Evolutionary conservation across 2,797 vertebrate species (phyloP).

Genomic region (Phrynocephalus vlangalii): DNA sequence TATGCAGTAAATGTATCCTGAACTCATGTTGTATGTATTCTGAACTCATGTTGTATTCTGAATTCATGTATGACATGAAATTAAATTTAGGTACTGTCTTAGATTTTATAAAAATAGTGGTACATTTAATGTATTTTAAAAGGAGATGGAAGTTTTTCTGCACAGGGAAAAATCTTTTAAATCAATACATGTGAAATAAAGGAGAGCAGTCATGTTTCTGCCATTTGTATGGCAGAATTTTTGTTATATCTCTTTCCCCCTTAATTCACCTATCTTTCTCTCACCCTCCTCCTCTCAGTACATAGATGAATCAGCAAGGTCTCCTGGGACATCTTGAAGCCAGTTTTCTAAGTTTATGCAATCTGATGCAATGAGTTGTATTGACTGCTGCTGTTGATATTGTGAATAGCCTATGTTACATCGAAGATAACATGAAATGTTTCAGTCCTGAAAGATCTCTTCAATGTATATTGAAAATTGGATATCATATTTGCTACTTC

Average conservation of each 20-base stretch:
- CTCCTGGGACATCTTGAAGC: slow-evolving; percentile 63
- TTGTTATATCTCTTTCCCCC: too few species aligned
- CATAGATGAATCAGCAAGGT: slow-evolving; percentile 64
- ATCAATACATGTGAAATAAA: background rate
- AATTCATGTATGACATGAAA: too few species aligned
- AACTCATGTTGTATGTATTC: too few species aligned
- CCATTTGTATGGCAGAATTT: background rate
- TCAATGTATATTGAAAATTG: background rate
- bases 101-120: background rate
- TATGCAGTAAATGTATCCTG: too few species aligned
- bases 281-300: slow-evolving; percentile 51
- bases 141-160: background rate
- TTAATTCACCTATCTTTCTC: slow-evolving; percentile 25
- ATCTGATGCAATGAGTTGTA: slow-evolving; percentile 60
- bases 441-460: background rate
- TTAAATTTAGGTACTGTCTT: background rate
- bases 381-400: slow-evolving; percentile 63
- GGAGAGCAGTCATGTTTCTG: background rate
- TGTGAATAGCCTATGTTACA: slow-evolving; percentile 65
- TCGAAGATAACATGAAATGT: slow-evolving; percentile 49
- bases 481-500: background rate
- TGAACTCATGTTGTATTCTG: too few species aligned
- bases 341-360: slow-evolving; percentile 57
- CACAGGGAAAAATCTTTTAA: background rate
- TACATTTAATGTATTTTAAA: background rate